Evolutionary conservation across 2,113 vertebrate genomes (phyloP).

Genomic region (Neodon shergylaensis): DNA sequence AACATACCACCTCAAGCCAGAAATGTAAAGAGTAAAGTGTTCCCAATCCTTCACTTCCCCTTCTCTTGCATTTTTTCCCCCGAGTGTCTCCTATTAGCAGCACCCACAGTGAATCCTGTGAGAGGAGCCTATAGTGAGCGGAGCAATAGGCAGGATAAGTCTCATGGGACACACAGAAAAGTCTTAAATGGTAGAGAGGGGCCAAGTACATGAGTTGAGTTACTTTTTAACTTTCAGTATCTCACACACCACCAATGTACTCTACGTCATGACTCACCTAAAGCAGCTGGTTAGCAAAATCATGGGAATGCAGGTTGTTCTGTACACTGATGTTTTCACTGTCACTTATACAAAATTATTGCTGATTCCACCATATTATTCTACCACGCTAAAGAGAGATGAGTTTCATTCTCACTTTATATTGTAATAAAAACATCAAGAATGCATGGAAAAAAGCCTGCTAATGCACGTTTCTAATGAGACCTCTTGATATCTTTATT

Average conservation of each 20-base stretch:
- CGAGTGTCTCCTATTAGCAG: not conserved
- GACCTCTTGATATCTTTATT: slow-evolving; percentile 25
- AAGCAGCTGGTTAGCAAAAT: not conserved
- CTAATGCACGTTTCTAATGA: not conserved
- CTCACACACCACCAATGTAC: not conserved
- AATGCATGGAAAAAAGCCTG: slow-evolving; percentile 23
- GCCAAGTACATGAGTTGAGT: not conserved
- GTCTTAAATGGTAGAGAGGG: not conserved
- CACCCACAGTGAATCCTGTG: accelerated
- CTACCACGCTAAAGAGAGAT: not conserved
- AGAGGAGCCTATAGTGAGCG: not conserved
- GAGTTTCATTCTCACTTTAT: slow-evolving; percentile 5
- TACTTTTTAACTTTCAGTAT: slow-evolving; percentile 30
- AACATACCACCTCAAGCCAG: not conserved
- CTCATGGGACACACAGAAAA: not conserved
- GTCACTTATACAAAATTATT: slow-evolving; percentile 14
- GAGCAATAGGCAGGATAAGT: not conserved
- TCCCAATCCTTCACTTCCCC: not conserved
- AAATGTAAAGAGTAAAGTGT: not conserved
- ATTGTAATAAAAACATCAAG: slow-evolving; percentile 33
- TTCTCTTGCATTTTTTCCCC: not conserved
- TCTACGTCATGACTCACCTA: not conserved
- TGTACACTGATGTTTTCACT: not conserved
- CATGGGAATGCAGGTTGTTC: not conserved
- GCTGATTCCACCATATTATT: not conserved